Percentiles rank a stretch among this genome's conserved stretches.
Conservation (phyloP, 2,113 vertebrate species). For the Meleagris gallopavo region DNA sequence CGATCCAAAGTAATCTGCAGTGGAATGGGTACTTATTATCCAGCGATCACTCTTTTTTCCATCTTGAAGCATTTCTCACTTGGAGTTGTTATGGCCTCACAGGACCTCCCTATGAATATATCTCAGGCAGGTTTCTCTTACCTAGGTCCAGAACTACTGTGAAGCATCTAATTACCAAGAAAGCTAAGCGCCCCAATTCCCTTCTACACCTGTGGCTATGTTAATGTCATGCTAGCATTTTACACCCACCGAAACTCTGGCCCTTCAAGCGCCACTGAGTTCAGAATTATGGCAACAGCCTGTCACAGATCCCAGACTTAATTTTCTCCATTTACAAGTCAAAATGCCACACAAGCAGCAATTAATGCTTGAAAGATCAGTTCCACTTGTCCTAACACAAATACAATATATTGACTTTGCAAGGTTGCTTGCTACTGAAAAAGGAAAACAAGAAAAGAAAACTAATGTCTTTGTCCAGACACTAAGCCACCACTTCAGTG, state of each 20-base stretch:
- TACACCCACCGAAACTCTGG: background rate
- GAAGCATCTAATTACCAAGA: background rate
- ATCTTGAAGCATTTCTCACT: background rate
- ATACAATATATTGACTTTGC: slow-evolving; percentile 55
- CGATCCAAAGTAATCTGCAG: slow-evolving; percentile 78
- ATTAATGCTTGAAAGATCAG: slow-evolving; percentile 53
- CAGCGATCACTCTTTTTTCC: background rate
- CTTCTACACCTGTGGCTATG: background rate
- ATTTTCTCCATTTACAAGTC: slow-evolving; percentile 57
- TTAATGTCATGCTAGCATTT: background rate
- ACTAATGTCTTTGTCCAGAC: background rate
- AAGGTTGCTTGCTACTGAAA: slow-evolving; percentile 9
- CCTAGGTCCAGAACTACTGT: background rate
- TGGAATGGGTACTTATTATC: slow-evolving; percentile 58
- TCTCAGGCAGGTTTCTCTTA: background rate
- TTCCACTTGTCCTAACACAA: slow-evolving; percentile 55
- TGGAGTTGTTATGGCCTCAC: background rate
- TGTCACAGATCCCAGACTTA: slow-evolving; percentile 18
- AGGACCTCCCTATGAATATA: background rate
- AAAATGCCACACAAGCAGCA: slow-evolving; percentile 43
- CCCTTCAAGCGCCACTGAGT: background rate
- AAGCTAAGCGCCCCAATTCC: background rate
- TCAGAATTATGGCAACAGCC: slow-evolving; percentile 33
- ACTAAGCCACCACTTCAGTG: background rate
- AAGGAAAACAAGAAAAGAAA: slow-evolving; percentile 40